phyloP scores from a whole-genome alignment of 2,113 vertebrate species.

The Catharus fuscescens region DNA sequence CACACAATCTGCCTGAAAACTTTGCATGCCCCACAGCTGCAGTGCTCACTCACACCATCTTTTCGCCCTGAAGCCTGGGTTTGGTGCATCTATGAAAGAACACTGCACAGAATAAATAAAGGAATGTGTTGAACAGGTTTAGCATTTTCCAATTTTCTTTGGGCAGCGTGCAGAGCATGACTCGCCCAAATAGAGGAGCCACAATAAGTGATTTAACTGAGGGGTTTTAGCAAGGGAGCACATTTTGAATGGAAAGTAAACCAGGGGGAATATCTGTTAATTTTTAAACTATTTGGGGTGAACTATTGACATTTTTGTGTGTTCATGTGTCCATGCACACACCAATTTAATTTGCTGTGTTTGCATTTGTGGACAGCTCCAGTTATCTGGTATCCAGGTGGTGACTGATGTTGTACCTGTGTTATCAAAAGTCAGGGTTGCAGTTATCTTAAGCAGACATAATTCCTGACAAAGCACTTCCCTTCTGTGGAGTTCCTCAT shows the following conservation, averaged over 20 bases:
- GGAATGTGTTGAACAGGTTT: not conserved
- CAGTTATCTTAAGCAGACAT: not conserved
- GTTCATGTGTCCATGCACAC: not conserved
- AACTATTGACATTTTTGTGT: not conserved
- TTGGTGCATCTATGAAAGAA: not conserved
- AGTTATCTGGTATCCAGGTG: not conserved
- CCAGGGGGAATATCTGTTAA: fast-evolving
- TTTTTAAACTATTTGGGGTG: not conserved
- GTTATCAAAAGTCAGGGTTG: not conserved
- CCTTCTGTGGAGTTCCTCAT: not conserved
- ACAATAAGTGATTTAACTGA: not conserved
- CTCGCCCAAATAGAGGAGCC: not conserved
- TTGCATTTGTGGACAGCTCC: not conserved
- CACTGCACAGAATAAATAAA: not conserved
- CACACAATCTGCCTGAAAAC: not conserved
- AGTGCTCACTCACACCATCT: not conserved
- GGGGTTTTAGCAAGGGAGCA: not conserved
- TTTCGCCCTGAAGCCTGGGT: not conserved
- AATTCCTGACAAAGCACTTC: not conserved
- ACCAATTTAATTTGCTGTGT: not conserved
- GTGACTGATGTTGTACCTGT: not conserved
- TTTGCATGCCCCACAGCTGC: not conserved
- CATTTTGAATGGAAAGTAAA: not conserved
- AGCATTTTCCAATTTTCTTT: not conserved
- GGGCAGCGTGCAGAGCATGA: not conserved